Evolutionary conservation across 2,113 vertebrate genomes (phyloP).

Genomic region (Paradoxurus hermaphroditus): DNA sequence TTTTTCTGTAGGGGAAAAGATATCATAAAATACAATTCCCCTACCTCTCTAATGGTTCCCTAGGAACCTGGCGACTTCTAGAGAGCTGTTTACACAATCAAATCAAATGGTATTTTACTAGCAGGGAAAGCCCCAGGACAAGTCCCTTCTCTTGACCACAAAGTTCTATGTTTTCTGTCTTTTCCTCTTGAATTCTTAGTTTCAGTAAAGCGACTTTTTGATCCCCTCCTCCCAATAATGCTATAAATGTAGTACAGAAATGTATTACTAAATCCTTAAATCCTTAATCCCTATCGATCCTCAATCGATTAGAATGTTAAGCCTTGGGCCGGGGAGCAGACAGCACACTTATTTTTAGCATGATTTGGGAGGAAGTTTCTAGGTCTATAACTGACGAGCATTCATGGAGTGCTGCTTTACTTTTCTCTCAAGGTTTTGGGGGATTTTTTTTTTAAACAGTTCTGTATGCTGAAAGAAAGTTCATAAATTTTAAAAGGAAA

Average conservation of each 20-base stretch:
- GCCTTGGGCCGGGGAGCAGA: constrained; percentile 48
- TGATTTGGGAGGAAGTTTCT: constrained; percentile 25
- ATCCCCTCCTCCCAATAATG: constrained; percentile 13
- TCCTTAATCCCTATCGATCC: constrained; percentile 14
- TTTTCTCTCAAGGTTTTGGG: constrained; percentile 44
- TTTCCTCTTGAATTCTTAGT: constrained; percentile 74
- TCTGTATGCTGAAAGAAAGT: constrained; percentile 73
- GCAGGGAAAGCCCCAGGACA: constrained; percentile 79
- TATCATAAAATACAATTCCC: neutral
- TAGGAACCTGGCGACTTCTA: constrained; percentile 42
- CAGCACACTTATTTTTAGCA: neutral
- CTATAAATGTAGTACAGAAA: constrained; percentile 36
- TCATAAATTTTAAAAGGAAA: constrained; percentile 72
- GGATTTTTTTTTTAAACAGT: constrained; percentile 44
- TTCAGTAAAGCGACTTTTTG: constrained; percentile 75
- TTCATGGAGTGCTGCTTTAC: constrained; percentile 45
- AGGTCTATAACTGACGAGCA: neutral
- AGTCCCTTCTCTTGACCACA: constrained; percentile 76
- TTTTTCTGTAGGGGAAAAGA: neutral
- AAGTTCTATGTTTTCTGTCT: constrained; percentile 69
- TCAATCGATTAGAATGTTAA: constrained; percentile 46
- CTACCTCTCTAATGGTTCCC: neutral
- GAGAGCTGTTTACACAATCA: constrained; percentile 22
- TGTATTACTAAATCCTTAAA: constrained; percentile 61
- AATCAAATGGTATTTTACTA: constrained; percentile 46